Base-by-base conservation (phyloP, 2,113 vertebrate genomes). In the Martes martes region DNA sequence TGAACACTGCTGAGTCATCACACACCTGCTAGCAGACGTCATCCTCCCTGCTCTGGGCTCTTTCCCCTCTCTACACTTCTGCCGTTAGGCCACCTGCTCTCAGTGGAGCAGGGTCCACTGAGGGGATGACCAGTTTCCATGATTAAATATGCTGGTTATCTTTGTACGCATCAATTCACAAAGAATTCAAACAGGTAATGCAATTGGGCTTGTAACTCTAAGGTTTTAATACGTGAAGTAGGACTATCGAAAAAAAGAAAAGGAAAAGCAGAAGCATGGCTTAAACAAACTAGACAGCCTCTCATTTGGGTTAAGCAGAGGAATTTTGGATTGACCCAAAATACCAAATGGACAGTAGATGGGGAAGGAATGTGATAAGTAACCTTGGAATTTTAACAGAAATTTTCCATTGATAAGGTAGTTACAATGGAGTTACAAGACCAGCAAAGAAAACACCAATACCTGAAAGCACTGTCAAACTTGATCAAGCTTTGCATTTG, bases 261-360 rank as follows among this genome's bases (percentile, higher is more conserved):
- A 76, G 28, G 36, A 91, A 97, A 85, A 84, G 50, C 4, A 52
- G 21, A 88, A 89, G 31, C 39, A 45, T 5, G 33, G 47, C 42
- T 94, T 94, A 89, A 85, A 96, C 31, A 95, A 91, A 92, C 45
- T 65, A 61, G 78, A 90, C 79, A 36, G 21, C 16, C n/a, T 55
- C 59, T 65, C 28, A 94, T 63, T 57, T 89, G 74, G 61, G 45
- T 71, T 91, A 86, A 94, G 59, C 24, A 91, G 33, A 93, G 33
- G 28, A 26, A 95, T 85, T 94, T 80, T 71, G 89, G 57, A 86
- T 2, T 47, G 18, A 94, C 67, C 73, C 57, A 95, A 97, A 78
- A 84, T 57, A 94, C 26, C 26, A 78, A 67, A 24, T 18, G 26
- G 59, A 45, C 4, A 91, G 24, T 26, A 89, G 39, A 14, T 73